Evolutionary conservation across 2,113 vertebrate species (phyloP).

Genomic region (Phalacrocorax pelagicus): DNA sequence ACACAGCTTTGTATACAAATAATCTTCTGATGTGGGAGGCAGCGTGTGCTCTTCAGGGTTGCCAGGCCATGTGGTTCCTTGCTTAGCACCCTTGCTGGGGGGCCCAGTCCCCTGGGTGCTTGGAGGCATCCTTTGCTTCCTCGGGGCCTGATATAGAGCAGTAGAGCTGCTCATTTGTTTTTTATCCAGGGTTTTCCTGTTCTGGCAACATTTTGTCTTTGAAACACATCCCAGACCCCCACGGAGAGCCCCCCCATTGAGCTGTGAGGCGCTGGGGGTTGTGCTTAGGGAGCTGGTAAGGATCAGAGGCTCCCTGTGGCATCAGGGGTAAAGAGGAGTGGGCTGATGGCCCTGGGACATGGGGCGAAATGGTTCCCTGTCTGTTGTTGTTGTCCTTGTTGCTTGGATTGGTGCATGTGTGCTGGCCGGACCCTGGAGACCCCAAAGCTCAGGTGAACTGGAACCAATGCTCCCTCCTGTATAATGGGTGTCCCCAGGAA

Average conservation of each 20-base stretch:
- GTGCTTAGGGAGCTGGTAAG: not conserved
- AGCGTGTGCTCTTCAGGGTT: fast-evolving
- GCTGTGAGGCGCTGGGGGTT: fast-evolving
- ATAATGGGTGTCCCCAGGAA: not conserved
- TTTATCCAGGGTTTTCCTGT: conserved; percentile 1
- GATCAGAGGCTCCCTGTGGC: not conserved
- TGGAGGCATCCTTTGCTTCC: not conserved
- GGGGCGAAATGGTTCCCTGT: not conserved
- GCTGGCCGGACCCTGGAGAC: not conserved
- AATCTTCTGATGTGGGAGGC: not conserved
- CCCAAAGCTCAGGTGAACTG: not conserved
- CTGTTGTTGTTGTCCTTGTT: not conserved
- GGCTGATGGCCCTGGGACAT: not conserved
- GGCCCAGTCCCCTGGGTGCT: not conserved
- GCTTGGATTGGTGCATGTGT: not conserved
- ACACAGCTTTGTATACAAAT: fast-evolving
- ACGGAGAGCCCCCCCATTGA: not conserved
- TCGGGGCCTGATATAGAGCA: not conserved
- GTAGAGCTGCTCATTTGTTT: not conserved
- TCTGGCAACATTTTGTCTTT: not conserved
- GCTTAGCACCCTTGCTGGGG: not conserved
- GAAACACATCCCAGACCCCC: not conserved
- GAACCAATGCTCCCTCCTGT: not conserved
- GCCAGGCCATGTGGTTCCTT: not conserved
- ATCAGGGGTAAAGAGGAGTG: fast-evolving